These are phyloP conservation scores for Pseudococcus viburni DNA, from an alignment of 2,888 invertebrate species.

Conservation along the genomic window DNA sequence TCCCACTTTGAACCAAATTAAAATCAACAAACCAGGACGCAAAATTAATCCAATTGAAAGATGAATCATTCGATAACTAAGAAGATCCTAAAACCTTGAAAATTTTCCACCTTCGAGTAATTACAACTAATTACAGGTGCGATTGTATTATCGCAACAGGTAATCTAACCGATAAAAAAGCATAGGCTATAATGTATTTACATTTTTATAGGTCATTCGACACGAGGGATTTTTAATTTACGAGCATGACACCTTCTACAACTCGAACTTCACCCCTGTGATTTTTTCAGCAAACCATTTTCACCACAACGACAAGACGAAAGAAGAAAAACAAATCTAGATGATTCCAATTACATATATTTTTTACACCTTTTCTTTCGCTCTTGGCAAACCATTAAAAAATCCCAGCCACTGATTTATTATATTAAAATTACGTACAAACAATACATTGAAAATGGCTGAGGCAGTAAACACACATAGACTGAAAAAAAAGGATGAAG, in stretches of 20 bases:
- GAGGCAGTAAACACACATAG: not conserved
- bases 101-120: not conserved
- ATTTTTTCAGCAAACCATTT: not conserved
- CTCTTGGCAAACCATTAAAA: conserved; percentile 2
- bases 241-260: not conserved
- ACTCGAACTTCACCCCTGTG: not conserved
- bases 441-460: conserved; percentile 4
- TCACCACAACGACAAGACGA: not conserved
- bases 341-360: not conserved
- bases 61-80: not conserved
- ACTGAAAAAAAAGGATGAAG: not conserved
- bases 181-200: too few relatives aligned
- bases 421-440: conserved; percentile 16
- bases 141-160: not conserved
- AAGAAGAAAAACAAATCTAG: not conserved
- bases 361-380: not conserved
- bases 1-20: not conserved
- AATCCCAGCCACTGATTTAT: not conserved
- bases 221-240: conserved; percentile 8
- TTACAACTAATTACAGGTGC: not conserved
- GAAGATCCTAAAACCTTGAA: not conserved
- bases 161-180: not conserved
- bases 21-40: not conserved
- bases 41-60: not conserved
- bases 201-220: conserved; percentile 33